phyloP scores from a whole-genome alignment of 2,113 vertebrate genomes.

The Peucedramus taeniatus region DNA sequence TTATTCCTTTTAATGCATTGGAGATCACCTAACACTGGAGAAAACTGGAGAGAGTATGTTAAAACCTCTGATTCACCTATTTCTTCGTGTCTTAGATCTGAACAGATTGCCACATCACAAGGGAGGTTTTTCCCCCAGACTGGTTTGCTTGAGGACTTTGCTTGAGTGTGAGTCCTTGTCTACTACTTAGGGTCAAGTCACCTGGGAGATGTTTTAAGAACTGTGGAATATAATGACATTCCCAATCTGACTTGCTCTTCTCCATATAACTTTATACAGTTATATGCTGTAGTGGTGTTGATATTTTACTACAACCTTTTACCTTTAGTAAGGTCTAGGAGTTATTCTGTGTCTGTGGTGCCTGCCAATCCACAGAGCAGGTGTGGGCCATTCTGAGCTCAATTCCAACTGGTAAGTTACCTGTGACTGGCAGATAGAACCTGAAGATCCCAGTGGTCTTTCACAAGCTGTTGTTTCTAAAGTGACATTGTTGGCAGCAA shows the following conservation, averaged over 20 bases:
- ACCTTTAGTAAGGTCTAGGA: neutral
- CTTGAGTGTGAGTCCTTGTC: neutral
- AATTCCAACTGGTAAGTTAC: neutral
- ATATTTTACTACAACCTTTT: neutral
- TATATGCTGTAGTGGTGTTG: neutral
- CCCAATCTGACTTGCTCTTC: neutral
- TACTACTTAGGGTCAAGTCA: neutral
- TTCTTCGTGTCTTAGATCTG: neutral
- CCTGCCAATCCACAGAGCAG: neutral
- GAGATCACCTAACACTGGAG: neutral
- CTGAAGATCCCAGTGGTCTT: neutral
- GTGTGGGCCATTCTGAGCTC: neutral
- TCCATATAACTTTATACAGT: neutral
- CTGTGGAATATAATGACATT: neutral
- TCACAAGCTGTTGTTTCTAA: neutral
- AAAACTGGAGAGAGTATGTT: neutral
- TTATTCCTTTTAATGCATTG: neutral
- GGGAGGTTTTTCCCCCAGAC: neutral
- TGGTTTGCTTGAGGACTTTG: neutral
- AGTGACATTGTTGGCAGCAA: neutral
- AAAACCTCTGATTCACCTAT: neutral
- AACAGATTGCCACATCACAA: neutral
- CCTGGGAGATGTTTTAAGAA: neutral
- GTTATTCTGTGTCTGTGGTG: neutral
- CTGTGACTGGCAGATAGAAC: neutral